Evolutionary conservation across 37 sponge, comb jelly and placozoan species (phyloP).

Genomic region (Theonella swinhoei): DNA sequence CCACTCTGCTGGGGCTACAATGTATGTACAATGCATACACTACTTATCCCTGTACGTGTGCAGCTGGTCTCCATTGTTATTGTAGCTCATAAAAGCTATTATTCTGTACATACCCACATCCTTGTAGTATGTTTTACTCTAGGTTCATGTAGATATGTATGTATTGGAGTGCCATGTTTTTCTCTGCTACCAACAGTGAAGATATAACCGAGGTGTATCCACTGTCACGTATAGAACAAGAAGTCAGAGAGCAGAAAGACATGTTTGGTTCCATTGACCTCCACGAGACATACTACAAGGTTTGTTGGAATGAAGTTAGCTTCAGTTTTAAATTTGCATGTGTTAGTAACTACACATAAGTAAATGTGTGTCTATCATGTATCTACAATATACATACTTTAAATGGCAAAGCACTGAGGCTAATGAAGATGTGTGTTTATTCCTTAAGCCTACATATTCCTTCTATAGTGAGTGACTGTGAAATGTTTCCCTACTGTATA

Average conservation of each 20-base stretch:
- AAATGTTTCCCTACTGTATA: neutral
- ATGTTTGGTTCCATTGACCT: slow-evolving; percentile 32
- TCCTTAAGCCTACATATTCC: too few relatives aligned
- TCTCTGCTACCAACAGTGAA: slow-evolving; percentile 25
- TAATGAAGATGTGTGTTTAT: too few relatives aligned
- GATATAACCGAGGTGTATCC: slow-evolving; percentile 77
- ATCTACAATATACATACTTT: too few relatives aligned
- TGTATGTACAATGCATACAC: slow-evolving; percentile 35
- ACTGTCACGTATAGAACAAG: slow-evolving; percentile 38
- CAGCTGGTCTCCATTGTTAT: too few relatives aligned
- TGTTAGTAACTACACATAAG: too few relatives aligned
- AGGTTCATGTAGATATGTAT: neutral
- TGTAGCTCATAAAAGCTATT: too few relatives aligned
- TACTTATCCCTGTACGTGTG: neutral
- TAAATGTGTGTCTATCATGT: too few relatives aligned
- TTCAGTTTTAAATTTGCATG: too few relatives aligned
- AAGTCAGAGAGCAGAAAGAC: slow-evolving; percentile 64
- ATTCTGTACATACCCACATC: neutral
- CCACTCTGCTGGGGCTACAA: slow-evolving; percentile 53
- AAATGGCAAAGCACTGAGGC: too few relatives aligned
- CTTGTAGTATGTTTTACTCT: neutral
- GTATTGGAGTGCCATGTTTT: neutral
- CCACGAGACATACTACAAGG: slow-evolving; percentile 63
- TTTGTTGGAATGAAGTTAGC: too few relatives aligned
- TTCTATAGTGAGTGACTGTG: neutral